Conservation (phyloP, 2,888 invertebrate genomes). For the Troides aeacus region DNA sequence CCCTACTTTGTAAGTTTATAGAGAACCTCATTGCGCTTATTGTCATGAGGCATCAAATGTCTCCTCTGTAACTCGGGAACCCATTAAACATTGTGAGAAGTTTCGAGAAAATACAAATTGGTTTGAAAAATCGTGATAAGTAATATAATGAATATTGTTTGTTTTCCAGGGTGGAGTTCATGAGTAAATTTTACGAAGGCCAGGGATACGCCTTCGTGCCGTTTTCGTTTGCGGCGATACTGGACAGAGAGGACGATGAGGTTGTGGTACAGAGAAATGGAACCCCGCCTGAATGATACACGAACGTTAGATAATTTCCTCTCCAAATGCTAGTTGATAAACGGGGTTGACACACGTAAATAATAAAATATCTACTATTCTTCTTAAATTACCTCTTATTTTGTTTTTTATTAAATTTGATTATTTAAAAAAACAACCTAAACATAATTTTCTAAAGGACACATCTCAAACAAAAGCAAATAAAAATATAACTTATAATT, state of each 20-base stretch:
- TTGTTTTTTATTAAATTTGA: too few relatives aligned
- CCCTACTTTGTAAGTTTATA: too few relatives aligned
- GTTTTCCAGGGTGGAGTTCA: constrained; percentile 94
- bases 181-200: constrained; percentile 95
- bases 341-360: not conserved
- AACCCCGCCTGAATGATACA: constrained; percentile 56
- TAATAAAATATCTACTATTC: constrained; percentile 7
- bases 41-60: too few relatives aligned
- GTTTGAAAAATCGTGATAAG: not conserved
- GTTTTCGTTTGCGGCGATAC: constrained; percentile 84
- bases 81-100: too few relatives aligned
- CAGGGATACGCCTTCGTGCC: constrained; percentile 87
- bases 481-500: too few relatives aligned
- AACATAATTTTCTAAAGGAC: too few relatives aligned
- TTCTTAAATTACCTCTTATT: too few relatives aligned
- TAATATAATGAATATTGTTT: not conserved
- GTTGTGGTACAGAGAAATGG: constrained; percentile 52
- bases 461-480: too few relatives aligned
- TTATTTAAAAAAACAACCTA: too few relatives aligned
- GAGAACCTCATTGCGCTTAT: too few relatives aligned
- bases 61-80: too few relatives aligned
- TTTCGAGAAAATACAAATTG: too few relatives aligned
- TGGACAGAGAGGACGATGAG: constrained; percentile 74
- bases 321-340: not conserved
- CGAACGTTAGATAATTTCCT: not conserved